phyloP scores from a whole-genome alignment of 2,888 invertebrate species.

The Liodrosophila aerea region DNA sequence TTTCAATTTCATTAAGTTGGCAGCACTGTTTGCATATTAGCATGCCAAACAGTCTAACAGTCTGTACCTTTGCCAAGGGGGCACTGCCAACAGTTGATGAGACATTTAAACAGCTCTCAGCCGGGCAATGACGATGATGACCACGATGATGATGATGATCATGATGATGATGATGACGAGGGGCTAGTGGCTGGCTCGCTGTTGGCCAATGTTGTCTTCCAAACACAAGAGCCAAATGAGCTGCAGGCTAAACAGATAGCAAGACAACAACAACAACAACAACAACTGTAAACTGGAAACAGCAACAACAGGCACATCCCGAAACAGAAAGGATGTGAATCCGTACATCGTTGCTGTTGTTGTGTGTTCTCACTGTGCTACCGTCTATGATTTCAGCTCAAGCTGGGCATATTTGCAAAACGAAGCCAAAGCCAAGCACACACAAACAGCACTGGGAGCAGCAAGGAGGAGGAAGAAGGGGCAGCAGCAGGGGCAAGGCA shows the following conservation, averaged over 20 bases:
- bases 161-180: slow-evolving; percentile 28
- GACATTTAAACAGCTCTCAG: slow-evolving; percentile 69
- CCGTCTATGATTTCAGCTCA: slow-evolving; percentile 48
- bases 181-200: slow-evolving; percentile 53
- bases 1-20: slow-evolving; percentile 76
- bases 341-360: slow-evolving; percentile 12
- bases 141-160: slow-evolving; percentile 26
- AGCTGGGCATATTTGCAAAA: slow-evolving; percentile 56
- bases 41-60: slow-evolving; percentile 68
- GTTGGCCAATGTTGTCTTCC: slow-evolving; percentile 51
- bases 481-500: slow-evolving; percentile 18
- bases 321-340: slow-evolving; percentile 41
- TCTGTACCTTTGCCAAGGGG: slow-evolving; percentile 18
- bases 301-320: slow-evolving; percentile 24
- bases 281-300: no score
- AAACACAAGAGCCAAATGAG: slow-evolving; percentile 60
- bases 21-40: slow-evolving; percentile 74
- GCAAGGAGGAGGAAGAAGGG: slow-evolving; percentile 7
- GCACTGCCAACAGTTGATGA: slow-evolving; percentile 48
- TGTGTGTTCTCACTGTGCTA: slow-evolving; percentile 29
- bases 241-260: slow-evolving; percentile 67
- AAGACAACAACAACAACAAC: slow-evolving; percentile 34
- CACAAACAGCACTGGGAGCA: neutral
- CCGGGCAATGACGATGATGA: slow-evolving; percentile 42
- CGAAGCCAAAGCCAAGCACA: slow-evolving; percentile 37